phyloP scores from a whole-genome alignment of 92 coral and sea anemone genomes.

The Porites lobata region DNA sequence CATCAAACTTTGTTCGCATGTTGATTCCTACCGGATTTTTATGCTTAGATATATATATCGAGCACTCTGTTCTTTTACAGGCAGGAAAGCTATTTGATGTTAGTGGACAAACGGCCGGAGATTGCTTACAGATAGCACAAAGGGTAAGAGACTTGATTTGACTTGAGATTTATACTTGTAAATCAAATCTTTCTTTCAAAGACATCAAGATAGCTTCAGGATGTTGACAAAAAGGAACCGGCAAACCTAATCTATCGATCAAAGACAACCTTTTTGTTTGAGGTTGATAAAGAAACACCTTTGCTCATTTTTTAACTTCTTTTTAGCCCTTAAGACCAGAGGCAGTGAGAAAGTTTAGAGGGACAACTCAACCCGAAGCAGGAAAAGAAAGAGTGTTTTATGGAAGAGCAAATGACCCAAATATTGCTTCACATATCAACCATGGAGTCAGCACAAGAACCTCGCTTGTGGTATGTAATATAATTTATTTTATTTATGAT shows the following conservation, averaged over 20 bases:
- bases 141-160: conserved; percentile 51
- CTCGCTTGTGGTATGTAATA: conserved; percentile 86
- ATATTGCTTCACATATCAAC: conserved; percentile 75
- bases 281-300: background rate
- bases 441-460: conserved; percentile 98
- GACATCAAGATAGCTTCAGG: background rate
- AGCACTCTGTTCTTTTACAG: conserved; percentile 52
- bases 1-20: background rate
- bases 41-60: background rate
- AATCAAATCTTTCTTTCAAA: background rate
- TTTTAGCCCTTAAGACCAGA: conserved; percentile 80
- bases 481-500: background rate
- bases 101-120: conserved; percentile 85
- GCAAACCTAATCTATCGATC: background rate
- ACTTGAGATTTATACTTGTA: too few relatives aligned
- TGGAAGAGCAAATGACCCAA: conserved; percentile 96
- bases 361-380: conserved; percentile 81
- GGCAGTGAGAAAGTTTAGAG: conserved; percentile 83
- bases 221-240: background rate
- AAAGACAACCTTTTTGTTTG: background rate
- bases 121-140: conserved; percentile 83
- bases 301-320: background rate
- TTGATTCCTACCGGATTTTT: background rate
- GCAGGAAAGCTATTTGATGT: conserved; percentile 92
- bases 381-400: conserved; percentile 90